Percentiles rank a stretch among this genome's conserved stretches.
Evolutionary conservation across 1,140 invertebrate genomes (phyloP).

Genomic region (Polyergus mexicanus): DNA sequence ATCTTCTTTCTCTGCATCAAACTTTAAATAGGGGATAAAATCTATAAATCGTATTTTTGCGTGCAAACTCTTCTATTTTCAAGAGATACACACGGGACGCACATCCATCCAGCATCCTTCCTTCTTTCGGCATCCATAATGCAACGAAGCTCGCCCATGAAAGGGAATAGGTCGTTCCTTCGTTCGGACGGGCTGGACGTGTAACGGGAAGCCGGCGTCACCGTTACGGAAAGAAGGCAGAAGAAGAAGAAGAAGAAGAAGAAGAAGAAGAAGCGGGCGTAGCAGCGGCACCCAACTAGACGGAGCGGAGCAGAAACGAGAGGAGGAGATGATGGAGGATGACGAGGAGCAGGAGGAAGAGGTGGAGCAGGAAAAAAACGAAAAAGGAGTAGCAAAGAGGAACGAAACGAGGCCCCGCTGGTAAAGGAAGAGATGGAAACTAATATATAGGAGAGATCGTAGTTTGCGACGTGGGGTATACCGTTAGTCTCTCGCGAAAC

Average conservation of each 20-base stretch:
- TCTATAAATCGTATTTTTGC: background rate
- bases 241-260: constrained; percentile 34
- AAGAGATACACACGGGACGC: background rate
- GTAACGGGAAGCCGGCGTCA: constrained; percentile 76
- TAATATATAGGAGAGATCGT: constrained; percentile 61
- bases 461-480: constrained; percentile 56
- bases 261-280: constrained; percentile 14
- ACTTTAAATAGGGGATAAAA: background rate
- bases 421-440: constrained; percentile 58
- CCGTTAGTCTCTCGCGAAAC: constrained; percentile 65
- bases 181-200: constrained; percentile 57
- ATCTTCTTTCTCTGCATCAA: background rate
- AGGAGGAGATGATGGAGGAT: background rate
- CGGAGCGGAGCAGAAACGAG: constrained; percentile 1
- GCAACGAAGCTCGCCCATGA: constrained; percentile 64
- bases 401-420: constrained; percentile 66
- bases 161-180: constrained; percentile 65
- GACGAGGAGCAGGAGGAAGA: constrained; percentile 26
- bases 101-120: constrained; percentile 52
- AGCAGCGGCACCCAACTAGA: constrained; percentile 39
- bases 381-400: constrained; percentile 68
- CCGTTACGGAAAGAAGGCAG: constrained; percentile 69
- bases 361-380: constrained; percentile 29
- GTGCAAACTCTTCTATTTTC: background rate
- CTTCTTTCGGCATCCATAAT: constrained; percentile 73